Percentiles rank a stretch among this genome's conserved stretches.
Evolutionary conservation across 2,888 invertebrate genomes (phyloP).

Genomic region (Hyppa rectilinea): DNA sequence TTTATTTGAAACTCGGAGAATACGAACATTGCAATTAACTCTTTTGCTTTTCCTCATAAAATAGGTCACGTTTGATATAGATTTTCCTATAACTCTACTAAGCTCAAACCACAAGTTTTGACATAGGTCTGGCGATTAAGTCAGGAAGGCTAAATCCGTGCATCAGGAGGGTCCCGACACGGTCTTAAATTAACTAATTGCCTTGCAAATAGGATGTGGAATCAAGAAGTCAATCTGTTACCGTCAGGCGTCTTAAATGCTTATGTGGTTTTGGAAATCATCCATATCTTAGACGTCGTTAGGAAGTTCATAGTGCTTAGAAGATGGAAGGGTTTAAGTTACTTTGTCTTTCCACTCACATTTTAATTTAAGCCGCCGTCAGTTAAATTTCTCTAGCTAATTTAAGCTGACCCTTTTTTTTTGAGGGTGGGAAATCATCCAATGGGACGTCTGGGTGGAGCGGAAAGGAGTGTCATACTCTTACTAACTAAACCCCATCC

Average conservation of each 20-base stretch:
- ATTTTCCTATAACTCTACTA: constrained; percentile 1
- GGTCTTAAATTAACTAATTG: constrained; percentile 29
- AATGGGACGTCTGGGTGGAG: too few relatives aligned
- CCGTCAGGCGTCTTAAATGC: background rate
- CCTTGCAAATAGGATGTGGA: constrained; percentile 14
- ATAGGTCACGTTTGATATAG: background rate
- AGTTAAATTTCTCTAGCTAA: too few relatives aligned
- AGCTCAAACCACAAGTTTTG: background rate
- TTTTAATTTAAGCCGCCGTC: too few relatives aligned
- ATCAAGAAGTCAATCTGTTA: constrained; percentile 1
- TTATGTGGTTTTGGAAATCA: too few relatives aligned
- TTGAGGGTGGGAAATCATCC: too few relatives aligned
- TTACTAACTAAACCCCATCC: too few relatives aligned
- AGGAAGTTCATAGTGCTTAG: background rate
- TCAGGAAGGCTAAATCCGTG: background rate
- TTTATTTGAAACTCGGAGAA: background rate
- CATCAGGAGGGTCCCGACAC: background rate
- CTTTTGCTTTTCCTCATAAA: too few relatives aligned
- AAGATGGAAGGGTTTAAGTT: too few relatives aligned
- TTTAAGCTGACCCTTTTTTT: too few relatives aligned
- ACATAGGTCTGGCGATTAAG: background rate
- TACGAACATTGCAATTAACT: background rate
- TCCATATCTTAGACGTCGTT: background rate
- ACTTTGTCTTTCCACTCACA: too few relatives aligned
- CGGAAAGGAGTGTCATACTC: too few relatives aligned